phyloP scores from a whole-genome alignment of 1,140 invertebrate genomes.

The Pentalonia nigronervosa region DNA sequence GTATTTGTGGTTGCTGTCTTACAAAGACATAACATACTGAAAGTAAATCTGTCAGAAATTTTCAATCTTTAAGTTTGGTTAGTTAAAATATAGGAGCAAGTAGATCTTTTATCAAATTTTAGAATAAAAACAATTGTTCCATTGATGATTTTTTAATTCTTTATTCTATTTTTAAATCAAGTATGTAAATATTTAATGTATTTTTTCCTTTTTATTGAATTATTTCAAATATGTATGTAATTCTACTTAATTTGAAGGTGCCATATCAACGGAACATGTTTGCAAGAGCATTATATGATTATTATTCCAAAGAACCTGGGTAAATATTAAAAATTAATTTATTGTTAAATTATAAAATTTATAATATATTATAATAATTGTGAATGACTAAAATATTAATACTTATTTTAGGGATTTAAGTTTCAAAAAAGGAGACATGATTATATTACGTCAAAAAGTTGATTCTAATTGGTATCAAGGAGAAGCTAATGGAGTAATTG shows the following conservation, averaged over 20 bases:
- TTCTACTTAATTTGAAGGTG: slow-evolving; percentile 61
- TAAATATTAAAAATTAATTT: slow-evolving; percentile 65
- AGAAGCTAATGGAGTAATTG: slow-evolving; percentile 79
- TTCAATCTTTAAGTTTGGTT: background rate
- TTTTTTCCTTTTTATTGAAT: too few relatives aligned
- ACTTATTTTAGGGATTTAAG: slow-evolving; percentile 75
- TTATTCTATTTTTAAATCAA: too few relatives aligned
- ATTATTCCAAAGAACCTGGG: slow-evolving; percentile 82
- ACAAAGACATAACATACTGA: background rate
- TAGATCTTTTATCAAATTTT: background rate
- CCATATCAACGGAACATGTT: slow-evolving; percentile 70
- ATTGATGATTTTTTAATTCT: too few relatives aligned
- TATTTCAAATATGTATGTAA: background rate
- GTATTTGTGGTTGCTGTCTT: background rate
- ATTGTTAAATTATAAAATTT: background rate
- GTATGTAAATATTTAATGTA: too few relatives aligned
- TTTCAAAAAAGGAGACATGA: slow-evolving; percentile 89
- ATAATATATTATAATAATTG: background rate
- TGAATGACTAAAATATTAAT: background rate
- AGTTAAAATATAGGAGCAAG: background rate
- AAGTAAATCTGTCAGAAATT: background rate
- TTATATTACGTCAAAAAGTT: slow-evolving; percentile 81
- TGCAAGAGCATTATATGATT: slow-evolving; percentile 87
- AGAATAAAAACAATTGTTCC: background rate
- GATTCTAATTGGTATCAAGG: slow-evolving; percentile 93